A percentile compares a stretch with the other conserved stretches of the same genome.
Conservation (phyloP, 2,888 invertebrate genomes). For the Sarcophaga carnaria region DNA sequence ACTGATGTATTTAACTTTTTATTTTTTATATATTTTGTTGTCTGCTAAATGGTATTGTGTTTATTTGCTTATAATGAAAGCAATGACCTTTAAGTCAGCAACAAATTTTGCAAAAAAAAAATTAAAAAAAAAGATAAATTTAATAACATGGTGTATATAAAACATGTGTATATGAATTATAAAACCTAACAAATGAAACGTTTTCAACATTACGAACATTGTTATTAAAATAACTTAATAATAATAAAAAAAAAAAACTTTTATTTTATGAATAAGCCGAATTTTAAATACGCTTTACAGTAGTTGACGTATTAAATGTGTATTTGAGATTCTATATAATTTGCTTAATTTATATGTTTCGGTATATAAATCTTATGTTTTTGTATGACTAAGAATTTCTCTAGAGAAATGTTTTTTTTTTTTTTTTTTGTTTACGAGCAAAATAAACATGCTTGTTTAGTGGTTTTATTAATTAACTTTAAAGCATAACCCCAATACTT, state of each 20-base stretch:
- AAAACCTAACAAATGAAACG: slow-evolving; percentile 31
- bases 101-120: slow-evolving; percentile 50
- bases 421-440: too few relatives aligned
- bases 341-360: too few relatives aligned
- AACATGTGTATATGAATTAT: neutral
- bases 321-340: too few relatives aligned
- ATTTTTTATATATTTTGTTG: slow-evolving; percentile 7
- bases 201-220: slow-evolving; percentile 32
- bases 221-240: slow-evolving; percentile 7
- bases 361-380: too few relatives aligned
- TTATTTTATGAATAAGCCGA: slow-evolving; percentile 14
- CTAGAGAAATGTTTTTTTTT: too few relatives aligned
- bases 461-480: too few relatives aligned
- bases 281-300: neutral
- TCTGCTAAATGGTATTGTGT: slow-evolving; percentile 33
- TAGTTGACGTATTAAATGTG: neutral
- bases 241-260: neutral
- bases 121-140: neutral
- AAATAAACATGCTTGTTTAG: too few relatives aligned
- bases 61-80: slow-evolving; percentile 50
- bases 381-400: too few relatives aligned
- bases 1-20: too few relatives aligned
- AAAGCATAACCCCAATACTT: too few relatives aligned
- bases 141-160: slow-evolving; percentile 30
- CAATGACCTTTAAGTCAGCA: slow-evolving; percentile 67